These are phyloP conservation scores for Lithobates pipiens DNA, from an alignment of 2,797 vertebrate species.

Conservation along the genomic window DNA sequence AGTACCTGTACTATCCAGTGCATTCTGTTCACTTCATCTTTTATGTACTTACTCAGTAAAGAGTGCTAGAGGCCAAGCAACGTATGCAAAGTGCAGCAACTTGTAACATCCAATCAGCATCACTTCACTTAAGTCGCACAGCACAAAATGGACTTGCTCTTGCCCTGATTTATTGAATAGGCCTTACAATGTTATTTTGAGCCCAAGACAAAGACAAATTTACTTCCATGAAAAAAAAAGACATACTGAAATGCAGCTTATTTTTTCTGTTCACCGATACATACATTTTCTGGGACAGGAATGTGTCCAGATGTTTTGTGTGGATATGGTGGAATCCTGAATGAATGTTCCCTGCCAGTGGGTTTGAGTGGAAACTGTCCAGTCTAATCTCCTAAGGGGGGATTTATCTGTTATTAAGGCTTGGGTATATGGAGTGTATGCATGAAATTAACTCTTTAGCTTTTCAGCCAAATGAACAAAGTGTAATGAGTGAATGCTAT, in stretches of 20 bases:
- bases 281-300: slow-evolving; percentile 48
- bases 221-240: background rate
- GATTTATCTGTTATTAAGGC: slow-evolving; percentile 48
- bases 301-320: slow-evolving; percentile 49
- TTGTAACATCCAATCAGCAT: too few relatives aligned
- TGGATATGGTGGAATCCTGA: slow-evolving; percentile 46
- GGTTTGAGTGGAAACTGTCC: slow-evolving; percentile 45
- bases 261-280: slow-evolving; percentile 24
- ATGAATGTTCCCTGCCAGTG: slow-evolving; percentile 37
- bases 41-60: too few relatives aligned
- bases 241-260: slow-evolving; percentile 2
- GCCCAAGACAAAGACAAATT: background rate
- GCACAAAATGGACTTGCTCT: too few relatives aligned
- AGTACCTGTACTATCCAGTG: too few relatives aligned
- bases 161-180: too few relatives aligned
- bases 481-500: background rate
- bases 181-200: background rate
- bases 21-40: too few relatives aligned
- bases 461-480: slow-evolving; percentile 9
- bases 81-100: too few relatives aligned
- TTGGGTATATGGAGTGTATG: slow-evolving; percentile 40
- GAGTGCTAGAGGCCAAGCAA: too few relatives aligned
- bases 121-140: too few relatives aligned
- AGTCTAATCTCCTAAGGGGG: slow-evolving; percentile 45
- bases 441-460: slow-evolving; percentile 33